These are phyloP conservation scores for Bombus difficillimus DNA, from an alignment of 1,140 invertebrate species.

Conservation along the genomic window DNA sequence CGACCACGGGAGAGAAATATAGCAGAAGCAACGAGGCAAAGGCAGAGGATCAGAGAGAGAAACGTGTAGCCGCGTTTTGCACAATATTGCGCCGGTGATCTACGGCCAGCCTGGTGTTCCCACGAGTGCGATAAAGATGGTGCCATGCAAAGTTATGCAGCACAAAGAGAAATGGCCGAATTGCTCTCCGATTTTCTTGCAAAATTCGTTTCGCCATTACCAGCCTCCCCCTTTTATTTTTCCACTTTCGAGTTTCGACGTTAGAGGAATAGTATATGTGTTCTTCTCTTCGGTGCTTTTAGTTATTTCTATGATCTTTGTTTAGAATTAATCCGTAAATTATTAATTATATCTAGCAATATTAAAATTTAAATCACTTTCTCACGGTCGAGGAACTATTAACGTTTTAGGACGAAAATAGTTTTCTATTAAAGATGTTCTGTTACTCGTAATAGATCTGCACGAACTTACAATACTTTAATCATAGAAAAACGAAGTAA, in stretches of 20 bases:
- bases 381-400: no score
- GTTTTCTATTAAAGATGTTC: no score
- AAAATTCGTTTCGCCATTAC: conserved; percentile 57
- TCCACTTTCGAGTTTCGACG: not conserved
- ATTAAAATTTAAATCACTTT: no score
- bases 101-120: conserved; percentile 73
- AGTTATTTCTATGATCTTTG: not conserved
- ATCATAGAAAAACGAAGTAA: no score
- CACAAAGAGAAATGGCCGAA: conserved; percentile 71
- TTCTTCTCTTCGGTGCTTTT: not conserved
- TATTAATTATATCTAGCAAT: no score
- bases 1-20: conserved; percentile 52
- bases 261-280: not conserved
- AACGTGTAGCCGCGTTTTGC: conserved; percentile 71
- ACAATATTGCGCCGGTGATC: conserved; percentile 78
- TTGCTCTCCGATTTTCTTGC: conserved; percentile 46
- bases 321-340: not conserved
- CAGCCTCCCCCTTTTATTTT: not conserved
- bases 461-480: no score
- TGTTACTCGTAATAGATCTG: no score
- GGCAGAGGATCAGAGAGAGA: conserved; percentile 15
- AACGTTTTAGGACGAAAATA: no score
- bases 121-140: conserved; percentile 79
- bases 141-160: conserved; percentile 69
- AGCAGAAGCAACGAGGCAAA: conserved; percentile 18